Evolutionary conservation across 2,797 vertebrate species (phyloP), one percentile per base, ranked within the genome.

Genomic region (Hippopotamyrus pictus): DNA sequence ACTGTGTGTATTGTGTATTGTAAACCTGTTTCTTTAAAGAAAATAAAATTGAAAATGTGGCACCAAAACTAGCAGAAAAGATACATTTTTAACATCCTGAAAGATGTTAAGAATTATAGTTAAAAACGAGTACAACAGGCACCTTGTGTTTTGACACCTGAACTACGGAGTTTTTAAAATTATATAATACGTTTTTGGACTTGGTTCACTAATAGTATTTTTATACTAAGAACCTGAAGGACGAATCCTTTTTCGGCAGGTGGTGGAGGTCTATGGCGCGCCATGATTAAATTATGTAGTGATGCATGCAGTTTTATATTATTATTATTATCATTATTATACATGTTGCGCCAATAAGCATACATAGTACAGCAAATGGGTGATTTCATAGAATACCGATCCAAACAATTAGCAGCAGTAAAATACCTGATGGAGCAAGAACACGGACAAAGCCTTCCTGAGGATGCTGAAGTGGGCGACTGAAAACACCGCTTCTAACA

Each of bases 21-120:
- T 83, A 25, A 89, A 91, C 91, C 90, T 88, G 0, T 90, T 91
- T 92, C 91, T 22, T 89, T 62, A 83, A 62, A 69, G 83, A 84
- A 44, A 89, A 59, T 76, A 69, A 88, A 88, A 76, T 8, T 37
- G 48, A 65, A 88, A 88, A 85, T 7, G 2, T 44, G 41, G 41
- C 82, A 44, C 14, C 79, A 89, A 76, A 51, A n/a, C 2, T 82
- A 65, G 25, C n/a, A 22, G 54, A 14, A 17, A 5, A 7, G 69
- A 41, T 33, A 9, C 17, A 76, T 76, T 76, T 41, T 41, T 41
- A 41, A 41, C 41, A 41, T 41, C 41, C 41, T 4, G 4, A 41
- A 41, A 41, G 4, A 41, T 41, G 41, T 41, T 19, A 59, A 22
- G n/a, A 12, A 59, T 65, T 54, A 48, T 22, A 53, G 12, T 54